Percentiles rank a stretch among this genome's conserved stretches.
Conservation (phyloP, 2,797 vertebrate genomes). For the Artibeus jamaicensis region DNA sequence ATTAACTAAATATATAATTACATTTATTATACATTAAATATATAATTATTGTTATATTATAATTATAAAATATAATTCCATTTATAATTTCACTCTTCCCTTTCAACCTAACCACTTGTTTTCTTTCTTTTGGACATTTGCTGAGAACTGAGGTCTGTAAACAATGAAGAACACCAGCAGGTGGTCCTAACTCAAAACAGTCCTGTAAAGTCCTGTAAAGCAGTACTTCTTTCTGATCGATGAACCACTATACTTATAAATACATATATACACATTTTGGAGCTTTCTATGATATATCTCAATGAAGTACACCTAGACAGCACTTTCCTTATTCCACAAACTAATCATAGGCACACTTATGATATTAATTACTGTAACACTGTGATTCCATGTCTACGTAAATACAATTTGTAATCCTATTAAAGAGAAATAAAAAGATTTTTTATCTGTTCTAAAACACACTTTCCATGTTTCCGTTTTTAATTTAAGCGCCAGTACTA, state of each 20-base stretch:
- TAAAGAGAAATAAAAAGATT: not conserved
- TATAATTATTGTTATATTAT: not conserved
- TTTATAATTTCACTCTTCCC: not conserved
- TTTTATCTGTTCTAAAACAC: not conserved
- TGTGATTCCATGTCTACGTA: not conserved
- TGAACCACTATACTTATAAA: not conserved
- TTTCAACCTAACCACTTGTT: not conserved
- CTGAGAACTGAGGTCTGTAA: not conserved
- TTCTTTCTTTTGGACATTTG: not conserved
- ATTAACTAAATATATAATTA: not conserved
- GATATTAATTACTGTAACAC: not conserved
- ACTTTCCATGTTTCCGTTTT: not conserved
- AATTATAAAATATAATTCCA: not conserved
- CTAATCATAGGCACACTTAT: not conserved
- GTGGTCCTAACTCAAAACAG: not conserved
- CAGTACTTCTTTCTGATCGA: not conserved
- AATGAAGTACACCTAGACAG: not conserved
- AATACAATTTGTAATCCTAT: not conserved
- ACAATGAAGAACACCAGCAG: not conserved
- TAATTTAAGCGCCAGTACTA: not conserved
- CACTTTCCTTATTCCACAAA: not conserved
- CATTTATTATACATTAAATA: not conserved
- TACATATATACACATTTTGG: not conserved
- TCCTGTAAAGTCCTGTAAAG: not conserved
- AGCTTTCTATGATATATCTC: not conserved